Percentiles rank a stretch among this genome's conserved stretches.
phyloP scores from a whole-genome alignment of 2,113 vertebrate species.

The Acrocephalus arundinaceus region DNA sequence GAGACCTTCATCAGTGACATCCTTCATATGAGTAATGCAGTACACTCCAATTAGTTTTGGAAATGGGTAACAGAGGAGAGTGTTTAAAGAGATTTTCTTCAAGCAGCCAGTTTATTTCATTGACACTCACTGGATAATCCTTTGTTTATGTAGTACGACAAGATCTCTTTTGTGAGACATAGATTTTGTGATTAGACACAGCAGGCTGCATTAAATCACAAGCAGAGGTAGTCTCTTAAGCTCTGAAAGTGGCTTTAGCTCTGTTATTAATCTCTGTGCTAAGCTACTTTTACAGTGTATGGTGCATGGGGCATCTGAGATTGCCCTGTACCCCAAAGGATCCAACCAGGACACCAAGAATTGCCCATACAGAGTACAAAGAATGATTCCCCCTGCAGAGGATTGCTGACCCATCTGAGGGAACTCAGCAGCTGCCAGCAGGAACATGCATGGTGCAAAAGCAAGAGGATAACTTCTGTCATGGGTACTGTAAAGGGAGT shows the following conservation, averaged over 20 bases:
- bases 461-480: neutral
- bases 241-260: neutral
- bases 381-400: neutral
- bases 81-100: neutral
- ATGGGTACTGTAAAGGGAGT: neutral
- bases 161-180: neutral
- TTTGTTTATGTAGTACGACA: conserved; percentile 1
- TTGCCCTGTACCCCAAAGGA: neutral
- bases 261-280: neutral
- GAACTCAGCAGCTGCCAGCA: neutral
- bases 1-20: neutral
- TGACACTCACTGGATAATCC: neutral
- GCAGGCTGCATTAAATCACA: conserved; percentile 6
- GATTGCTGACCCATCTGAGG: neutral
- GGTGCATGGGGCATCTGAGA: neutral
- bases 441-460: fast-evolving
- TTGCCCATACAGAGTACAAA: neutral
- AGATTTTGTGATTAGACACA: conserved; percentile 29
- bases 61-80: neutral
- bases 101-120: neutral
- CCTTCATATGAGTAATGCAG: neutral
- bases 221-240: neutral
- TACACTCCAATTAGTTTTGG: neutral
- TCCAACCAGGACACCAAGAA: fast-evolving
- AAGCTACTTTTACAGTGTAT: neutral